Percentiles rank a stretch among this genome's conserved stretches.
phyloP scores from a whole-genome alignment of 2,113 vertebrate species.

The Podarcis muralis region DNA sequence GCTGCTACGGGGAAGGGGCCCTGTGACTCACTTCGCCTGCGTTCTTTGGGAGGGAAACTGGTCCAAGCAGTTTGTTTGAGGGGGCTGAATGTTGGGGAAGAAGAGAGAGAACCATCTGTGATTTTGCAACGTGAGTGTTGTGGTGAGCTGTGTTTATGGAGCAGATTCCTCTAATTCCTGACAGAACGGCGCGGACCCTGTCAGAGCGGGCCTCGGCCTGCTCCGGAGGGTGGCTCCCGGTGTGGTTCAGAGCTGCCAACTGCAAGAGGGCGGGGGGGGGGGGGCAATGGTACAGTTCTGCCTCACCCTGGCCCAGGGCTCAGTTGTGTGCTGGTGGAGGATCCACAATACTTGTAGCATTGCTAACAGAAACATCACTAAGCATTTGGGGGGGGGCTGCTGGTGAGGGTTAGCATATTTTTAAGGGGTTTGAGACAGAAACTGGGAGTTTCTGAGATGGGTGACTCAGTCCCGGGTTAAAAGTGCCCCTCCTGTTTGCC shows the following conservation, averaged over 20 bases:
- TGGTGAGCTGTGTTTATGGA: slow-evolving; percentile 8
- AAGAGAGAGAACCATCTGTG: neutral
- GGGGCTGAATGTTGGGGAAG: no score
- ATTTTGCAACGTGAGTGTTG: slow-evolving; percentile 1
- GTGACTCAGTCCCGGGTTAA: neutral
- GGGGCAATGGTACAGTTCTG: neutral
- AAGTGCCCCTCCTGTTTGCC: neutral
- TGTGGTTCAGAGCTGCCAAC: neutral
- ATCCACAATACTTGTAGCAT: neutral
- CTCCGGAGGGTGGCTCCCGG: neutral
- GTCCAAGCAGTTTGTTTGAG: neutral
- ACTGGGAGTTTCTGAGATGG: neutral
- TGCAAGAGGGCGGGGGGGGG: neutral
- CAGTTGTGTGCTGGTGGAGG: neutral
- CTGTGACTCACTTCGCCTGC: neutral
- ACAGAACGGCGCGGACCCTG: neutral
- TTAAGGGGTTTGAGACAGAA: neutral
- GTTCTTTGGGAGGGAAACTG: neutral
- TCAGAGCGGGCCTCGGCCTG: neutral
- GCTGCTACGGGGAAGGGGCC: neutral
- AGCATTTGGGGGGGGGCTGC: neutral
- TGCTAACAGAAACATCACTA: neutral
- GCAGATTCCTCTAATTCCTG: slow-evolving; percentile 21
- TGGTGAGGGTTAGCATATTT: neutral
- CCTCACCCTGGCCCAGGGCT: neutral